A percentile compares a stretch with the other conserved stretches of the same genome.
phyloP scores from a whole-genome alignment of 2,113 vertebrate species.

The Gulo gulo region DNA sequence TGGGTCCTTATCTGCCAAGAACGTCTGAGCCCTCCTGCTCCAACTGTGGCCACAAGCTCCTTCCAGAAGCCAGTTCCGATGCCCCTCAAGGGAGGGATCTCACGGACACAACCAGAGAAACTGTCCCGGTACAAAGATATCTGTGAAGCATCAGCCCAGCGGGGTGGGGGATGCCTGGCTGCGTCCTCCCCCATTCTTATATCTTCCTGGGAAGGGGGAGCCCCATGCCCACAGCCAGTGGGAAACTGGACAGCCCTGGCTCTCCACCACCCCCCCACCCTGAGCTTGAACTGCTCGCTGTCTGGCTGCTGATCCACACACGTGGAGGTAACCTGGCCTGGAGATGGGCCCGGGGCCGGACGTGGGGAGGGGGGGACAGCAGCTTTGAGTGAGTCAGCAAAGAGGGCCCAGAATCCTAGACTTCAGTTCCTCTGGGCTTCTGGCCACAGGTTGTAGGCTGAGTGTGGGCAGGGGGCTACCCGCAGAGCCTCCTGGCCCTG shows the following conservation, averaged over 20 bases:
- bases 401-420: neutral
- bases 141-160: fast-evolving
- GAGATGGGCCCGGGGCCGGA: fast-evolving
- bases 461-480: neutral
- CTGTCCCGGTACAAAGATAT: neutral
- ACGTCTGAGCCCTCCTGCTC: neutral
- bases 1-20: neutral
- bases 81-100: neutral
- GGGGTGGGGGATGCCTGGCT: neutral
- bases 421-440: neutral
- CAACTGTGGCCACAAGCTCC: neutral
- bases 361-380: neutral
- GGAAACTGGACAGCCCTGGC: neutral
- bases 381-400: neutral
- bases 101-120: neutral
- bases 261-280: neutral
- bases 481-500: fast-evolving
- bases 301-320: too few species aligned
- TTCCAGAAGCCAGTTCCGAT: neutral
- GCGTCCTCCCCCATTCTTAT: fast-evolving
- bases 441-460: fast-evolving
- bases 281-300: neutral
- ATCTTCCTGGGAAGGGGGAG: neutral
- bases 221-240: neutral
- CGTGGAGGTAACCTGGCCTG: neutral